Evolutionary conservation across 2,797 vertebrate species (phyloP).

Genomic region (Clamator glandarius): DNA sequence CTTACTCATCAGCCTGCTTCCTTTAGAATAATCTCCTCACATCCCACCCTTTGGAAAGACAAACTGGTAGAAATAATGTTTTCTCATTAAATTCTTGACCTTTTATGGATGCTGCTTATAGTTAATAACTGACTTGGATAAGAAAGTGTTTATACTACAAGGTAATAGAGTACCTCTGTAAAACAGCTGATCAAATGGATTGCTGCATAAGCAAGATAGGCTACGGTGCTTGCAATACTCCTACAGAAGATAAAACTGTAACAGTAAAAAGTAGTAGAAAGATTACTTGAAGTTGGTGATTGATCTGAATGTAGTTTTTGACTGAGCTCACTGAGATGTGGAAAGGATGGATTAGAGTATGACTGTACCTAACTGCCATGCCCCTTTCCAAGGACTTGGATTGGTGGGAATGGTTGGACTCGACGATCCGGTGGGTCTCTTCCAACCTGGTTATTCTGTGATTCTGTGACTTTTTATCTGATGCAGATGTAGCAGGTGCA

Average conservation of each 20-base stretch:
- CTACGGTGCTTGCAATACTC: not conserved
- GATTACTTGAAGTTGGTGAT: not conserved
- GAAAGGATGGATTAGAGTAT: not conserved
- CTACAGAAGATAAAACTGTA: not conserved
- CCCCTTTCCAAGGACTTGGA: not conserved
- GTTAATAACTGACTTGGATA: not conserved
- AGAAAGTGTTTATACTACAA: not conserved
- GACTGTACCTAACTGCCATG: not conserved
- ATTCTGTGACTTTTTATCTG: not conserved
- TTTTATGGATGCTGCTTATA: not conserved
- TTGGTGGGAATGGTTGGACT: too few relatives aligned
- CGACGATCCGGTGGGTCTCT: too few relatives aligned
- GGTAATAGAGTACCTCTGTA: not conserved
- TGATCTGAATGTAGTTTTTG: not conserved
- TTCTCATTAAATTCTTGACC: conserved; percentile 12
- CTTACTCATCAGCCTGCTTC: conserved; percentile 12
- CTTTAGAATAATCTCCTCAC: not conserved
- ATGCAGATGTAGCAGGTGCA: not conserved
- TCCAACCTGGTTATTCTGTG: too few relatives aligned
- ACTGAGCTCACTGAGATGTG: not conserved
- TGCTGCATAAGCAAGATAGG: not conserved
- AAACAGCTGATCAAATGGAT: not conserved
- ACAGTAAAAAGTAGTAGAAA: not conserved
- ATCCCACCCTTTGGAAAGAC: conserved; percentile 16
- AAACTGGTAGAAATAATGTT: conserved; percentile 26